Percentiles rank a stretch among this genome's conserved stretches.
Conservation (phyloP, 2,797 vertebrate species). For the Tauraco hartlaubi region DNA sequence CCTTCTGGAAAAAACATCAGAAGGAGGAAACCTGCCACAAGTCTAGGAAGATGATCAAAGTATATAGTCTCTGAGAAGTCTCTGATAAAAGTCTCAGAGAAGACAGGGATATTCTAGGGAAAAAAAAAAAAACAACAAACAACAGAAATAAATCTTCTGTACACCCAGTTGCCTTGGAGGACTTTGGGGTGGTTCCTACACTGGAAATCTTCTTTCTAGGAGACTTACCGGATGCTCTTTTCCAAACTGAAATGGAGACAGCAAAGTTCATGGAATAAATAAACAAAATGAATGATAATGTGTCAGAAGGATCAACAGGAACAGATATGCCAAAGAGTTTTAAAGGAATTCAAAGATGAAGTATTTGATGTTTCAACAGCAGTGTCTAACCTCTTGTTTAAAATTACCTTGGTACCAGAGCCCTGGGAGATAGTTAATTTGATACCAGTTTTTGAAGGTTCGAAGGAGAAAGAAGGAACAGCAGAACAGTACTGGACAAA, state of each 20-base stretch:
- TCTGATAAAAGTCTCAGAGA: background rate
- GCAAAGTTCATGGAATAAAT: background rate
- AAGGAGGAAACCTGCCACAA: conserved; percentile 17
- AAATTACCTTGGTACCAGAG: background rate
- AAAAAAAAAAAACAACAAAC: background rate
- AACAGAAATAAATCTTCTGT: background rate
- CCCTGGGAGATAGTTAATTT: background rate
- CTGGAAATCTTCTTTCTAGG: background rate
- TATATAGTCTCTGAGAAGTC: background rate
- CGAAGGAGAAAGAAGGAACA: background rate
- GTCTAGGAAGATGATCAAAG: conserved; percentile 18
- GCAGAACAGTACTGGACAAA: background rate
- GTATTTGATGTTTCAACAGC: background rate
- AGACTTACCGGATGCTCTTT: background rate
- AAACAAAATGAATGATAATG: background rate
- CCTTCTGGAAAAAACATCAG: conserved; percentile 21
- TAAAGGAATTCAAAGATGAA: background rate
- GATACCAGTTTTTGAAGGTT: background rate
- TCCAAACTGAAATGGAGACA: background rate
- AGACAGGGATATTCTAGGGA: background rate
- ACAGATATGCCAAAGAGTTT: background rate
- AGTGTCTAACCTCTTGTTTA: background rate
- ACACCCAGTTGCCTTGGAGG: background rate
- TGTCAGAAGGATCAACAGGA: background rate
- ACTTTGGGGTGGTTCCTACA: background rate